Evolutionary conservation across 1,140 invertebrate species (phyloP), one percentile per base, ranked within the genome.

Genomic region (Delia radicum): DNA sequence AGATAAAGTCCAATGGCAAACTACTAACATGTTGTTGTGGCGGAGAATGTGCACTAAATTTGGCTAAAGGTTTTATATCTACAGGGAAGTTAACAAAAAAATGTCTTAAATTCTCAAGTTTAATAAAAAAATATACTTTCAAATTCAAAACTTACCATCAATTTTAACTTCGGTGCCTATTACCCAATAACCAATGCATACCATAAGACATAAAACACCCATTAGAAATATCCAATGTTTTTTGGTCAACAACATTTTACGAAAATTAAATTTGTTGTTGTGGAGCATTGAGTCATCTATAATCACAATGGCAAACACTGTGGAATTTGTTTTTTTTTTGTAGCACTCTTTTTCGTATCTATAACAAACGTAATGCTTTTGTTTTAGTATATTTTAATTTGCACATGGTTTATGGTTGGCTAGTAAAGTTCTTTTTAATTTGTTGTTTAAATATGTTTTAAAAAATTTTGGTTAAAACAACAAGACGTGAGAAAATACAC

Each of bases 161-260:
- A 69, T 31, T 69, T 69, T 69, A 3, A 69, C 65, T 13, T 69
- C 65, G 4, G 65, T 21, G 2, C 65, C 65, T 15, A 69, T 33
- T 13, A 69, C n/a, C 65, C 65, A 69, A 69, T 69, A 69, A 18
- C 65, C 65, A 3, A 69, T 33, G 29, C 48, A 55, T 6, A 69
- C 65, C 31, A 69, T 69, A 3, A 69, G 65, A 24, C 29, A 69
- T 69, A 69, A 33, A 3, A 33, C 31, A 37, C 65, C 31, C 65
- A 69, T 69, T 2, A 69, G 65, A 24, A 69, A 69, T n/a, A 69
- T 24, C 65, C 65, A 69, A n/a, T 69, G 65, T 33, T 69, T 69
- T 2, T 37, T 69, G 26, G 65, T 69, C 65, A 69, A 69, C 65
- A 69, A 69, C 65, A 69, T 69, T 18, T 69, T 69, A 21, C 65